Conservation (phyloP, 2,888 invertebrate species). For the Nymphalis urticae region DNA sequence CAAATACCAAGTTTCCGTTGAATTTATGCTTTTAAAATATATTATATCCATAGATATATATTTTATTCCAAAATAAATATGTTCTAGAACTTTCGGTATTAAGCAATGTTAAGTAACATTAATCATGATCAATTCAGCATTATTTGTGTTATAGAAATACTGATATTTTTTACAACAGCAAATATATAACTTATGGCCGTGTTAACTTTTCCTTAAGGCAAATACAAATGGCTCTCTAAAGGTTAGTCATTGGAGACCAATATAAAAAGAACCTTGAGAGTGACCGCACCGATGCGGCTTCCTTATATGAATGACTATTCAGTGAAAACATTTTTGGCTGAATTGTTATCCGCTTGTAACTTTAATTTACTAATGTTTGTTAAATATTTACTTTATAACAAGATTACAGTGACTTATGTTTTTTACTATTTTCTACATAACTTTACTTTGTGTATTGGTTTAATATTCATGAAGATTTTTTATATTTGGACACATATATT, state of each 20-base stretch:
- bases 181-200: neutral
- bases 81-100: too few relatives aligned
- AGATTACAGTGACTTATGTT: neutral
- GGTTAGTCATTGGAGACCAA: constrained; percentile 16
- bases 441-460: too few relatives aligned
- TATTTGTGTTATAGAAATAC: too few relatives aligned
- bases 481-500: too few relatives aligned
- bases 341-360: constrained; percentile 1
- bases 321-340: neutral
- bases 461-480: too few relatives aligned
- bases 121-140: too few relatives aligned
- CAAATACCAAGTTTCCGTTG: too few relatives aligned
- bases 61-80: too few relatives aligned
- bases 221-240: constrained; percentile 17
- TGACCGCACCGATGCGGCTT: constrained; percentile 13
- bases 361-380: neutral
- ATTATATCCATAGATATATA: too few relatives aligned
- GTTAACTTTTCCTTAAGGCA: constrained; percentile 14
- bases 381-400: neutral
- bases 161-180: neutral
- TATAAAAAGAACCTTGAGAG: constrained; percentile 13
- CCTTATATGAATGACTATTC: constrained; percentile 8
- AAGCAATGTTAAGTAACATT: too few relatives aligned
- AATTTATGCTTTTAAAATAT: too few relatives aligned
- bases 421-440: neutral